A percentile compares a stretch with the other conserved stretches of the same genome.
phyloP scores from a whole-genome alignment of 2,113 vertebrate genomes.

The Cavia aperea region DNA sequence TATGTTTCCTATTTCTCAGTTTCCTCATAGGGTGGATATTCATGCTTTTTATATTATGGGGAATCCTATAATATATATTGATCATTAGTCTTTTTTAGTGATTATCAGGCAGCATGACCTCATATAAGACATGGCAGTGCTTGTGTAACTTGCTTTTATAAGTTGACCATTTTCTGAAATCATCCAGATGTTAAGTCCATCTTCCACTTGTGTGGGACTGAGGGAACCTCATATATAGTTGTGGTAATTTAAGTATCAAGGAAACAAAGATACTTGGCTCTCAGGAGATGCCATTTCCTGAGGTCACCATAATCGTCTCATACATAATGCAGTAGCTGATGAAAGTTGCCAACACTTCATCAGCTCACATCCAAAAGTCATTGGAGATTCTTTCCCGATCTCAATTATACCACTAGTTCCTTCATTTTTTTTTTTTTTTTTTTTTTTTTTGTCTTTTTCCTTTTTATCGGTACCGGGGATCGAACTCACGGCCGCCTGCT shows the following conservation, averaged over 20 bases:
- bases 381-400: background rate
- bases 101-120: background rate
- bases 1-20: background rate
- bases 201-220: background rate
- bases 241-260: background rate
- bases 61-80: background rate
- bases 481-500: too few species aligned
- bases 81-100: background rate
- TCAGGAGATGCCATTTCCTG: background rate
- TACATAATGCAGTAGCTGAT: background rate
- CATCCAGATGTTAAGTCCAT: background rate
- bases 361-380: background rate
- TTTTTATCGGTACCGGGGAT: too few species aligned
- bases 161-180: background rate
- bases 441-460: too few species aligned
- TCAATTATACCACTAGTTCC: background rate
- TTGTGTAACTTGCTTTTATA: background rate
- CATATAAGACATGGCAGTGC: background rate
- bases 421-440: background rate
- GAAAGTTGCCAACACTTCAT: background rate
- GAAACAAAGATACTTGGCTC: background rate
- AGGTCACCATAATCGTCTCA: background rate
- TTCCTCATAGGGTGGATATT: background rate
- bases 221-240: background rate
- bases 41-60: background rate